Evolutionary conservation across 2,797 vertebrate species (phyloP).

Genomic region (Botia kubotai): DNA sequence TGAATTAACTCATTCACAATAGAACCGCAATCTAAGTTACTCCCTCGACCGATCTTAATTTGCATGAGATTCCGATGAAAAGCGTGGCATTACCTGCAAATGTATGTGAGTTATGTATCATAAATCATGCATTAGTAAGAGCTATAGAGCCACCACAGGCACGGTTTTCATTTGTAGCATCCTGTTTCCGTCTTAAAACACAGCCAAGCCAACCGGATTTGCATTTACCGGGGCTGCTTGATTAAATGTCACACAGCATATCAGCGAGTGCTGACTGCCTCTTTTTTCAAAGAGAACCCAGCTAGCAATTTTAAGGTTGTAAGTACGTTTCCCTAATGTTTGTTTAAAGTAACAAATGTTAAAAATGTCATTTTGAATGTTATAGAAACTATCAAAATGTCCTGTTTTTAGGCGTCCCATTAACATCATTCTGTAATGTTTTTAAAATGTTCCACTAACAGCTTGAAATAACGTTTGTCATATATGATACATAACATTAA

Average conservation of each 20-base stretch:
- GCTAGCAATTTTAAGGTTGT: too few relatives aligned
- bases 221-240: conserved; percentile 49
- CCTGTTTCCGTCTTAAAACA: conserved; percentile 44
- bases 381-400: too few relatives aligned
- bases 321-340: too few relatives aligned
- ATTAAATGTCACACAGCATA: conserved; percentile 59
- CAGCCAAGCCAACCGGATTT: conserved; percentile 34
- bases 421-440: too few relatives aligned
- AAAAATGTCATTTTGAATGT: too few relatives aligned
- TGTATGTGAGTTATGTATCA: conserved; percentile 23
- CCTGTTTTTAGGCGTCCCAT: too few relatives aligned
- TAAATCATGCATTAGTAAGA: conserved; percentile 40
- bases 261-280: conserved; percentile 30
- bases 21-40: conserved; percentile 25
- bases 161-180: conserved; percentile 31
- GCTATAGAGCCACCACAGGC: conserved; percentile 31
- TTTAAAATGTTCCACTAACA: too few relatives aligned
- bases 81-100: conserved; percentile 30
- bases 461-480: too few relatives aligned
- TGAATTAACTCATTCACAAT: conserved; percentile 26
- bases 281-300: conserved; percentile 30
- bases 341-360: too few relatives aligned
- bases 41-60: conserved; percentile 27
- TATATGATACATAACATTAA: too few relatives aligned
- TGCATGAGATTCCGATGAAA: conserved; percentile 31